phyloP scores from a whole-genome alignment of 2,113 vertebrate species.

The Serinus canaria region DNA sequence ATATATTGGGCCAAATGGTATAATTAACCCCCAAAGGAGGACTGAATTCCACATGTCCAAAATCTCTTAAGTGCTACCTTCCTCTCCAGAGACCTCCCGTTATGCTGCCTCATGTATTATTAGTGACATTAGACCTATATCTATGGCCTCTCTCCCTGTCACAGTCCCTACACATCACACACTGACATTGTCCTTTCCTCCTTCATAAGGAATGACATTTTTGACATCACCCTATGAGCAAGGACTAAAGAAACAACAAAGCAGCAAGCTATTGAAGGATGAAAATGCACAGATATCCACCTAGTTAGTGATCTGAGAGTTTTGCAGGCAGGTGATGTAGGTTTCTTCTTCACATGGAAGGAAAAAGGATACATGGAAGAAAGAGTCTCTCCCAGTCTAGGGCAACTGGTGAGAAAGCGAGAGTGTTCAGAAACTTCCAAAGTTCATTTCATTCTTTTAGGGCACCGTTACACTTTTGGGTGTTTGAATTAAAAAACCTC shows the following conservation, averaged over 20 bases:
- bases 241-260: not conserved
- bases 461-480: not conserved
- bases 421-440: not conserved
- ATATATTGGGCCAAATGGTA: not conserved
- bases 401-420: not conserved
- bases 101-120: constrained; percentile 23
- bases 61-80: not conserved
- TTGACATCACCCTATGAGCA: not conserved
- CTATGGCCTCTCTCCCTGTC: not conserved
- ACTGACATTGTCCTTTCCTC: constrained; percentile 33
- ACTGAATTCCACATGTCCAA: constrained; percentile 11
- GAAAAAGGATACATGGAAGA: not conserved
- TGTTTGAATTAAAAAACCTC: constrained; percentile 46
- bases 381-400: not conserved
- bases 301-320: constrained; percentile 8
- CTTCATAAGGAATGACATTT: constrained; percentile 34
- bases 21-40: constrained; percentile 15
- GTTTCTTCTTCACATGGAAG: not conserved
- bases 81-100: constrained; percentile 9
- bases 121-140: constrained; percentile 27
- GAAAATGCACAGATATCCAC: not conserved
- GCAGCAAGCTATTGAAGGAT: not conserved
- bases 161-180: not conserved
- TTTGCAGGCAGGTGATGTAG: not conserved
- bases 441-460: not conserved